Conservation (phyloP, 2,113 vertebrate species). For the Myiagra hebetior region DNA sequence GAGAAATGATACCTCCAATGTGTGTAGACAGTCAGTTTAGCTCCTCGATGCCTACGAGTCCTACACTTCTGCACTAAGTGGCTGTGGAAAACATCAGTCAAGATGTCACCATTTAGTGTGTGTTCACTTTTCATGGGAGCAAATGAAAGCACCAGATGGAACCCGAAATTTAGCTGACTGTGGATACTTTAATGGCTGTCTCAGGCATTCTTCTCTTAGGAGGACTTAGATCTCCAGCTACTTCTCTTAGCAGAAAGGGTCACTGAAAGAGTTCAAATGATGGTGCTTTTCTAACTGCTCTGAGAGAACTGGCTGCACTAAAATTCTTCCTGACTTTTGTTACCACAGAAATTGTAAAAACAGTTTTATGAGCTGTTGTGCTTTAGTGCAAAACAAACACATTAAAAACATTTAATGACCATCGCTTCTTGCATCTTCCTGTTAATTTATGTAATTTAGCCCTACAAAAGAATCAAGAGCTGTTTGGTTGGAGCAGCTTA, state of each 20-base stretch:
- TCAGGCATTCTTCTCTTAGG: background rate
- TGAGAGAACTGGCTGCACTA: background rate
- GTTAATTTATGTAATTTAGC: background rate
- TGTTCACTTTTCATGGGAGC: background rate
- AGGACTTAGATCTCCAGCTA: background rate
- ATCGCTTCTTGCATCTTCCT: background rate
- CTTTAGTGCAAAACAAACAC: conserved; percentile 24
- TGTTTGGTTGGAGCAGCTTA: background rate
- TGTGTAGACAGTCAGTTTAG: background rate
- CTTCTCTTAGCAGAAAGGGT: background rate
- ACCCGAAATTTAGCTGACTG: background rate
- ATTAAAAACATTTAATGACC: conserved; percentile 2
- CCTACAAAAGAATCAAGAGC: background rate
- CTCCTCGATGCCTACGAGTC: background rate
- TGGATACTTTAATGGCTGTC: background rate
- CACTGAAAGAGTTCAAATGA: background rate
- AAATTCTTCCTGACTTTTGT: conserved; percentile 2
- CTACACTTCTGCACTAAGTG: background rate
- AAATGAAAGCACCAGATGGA: background rate
- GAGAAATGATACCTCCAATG: background rate
- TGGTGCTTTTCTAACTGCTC: background rate
- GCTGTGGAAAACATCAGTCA: background rate
- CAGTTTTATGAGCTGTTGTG: conserved; percentile 25
- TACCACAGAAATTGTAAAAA: conserved; percentile 13
- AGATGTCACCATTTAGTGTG: background rate